Percentiles rank a stretch among this genome's conserved stretches.
phyloP scores from a whole-genome alignment of 1,140 invertebrate genomes.

The Streblospio benedicti region DNA sequence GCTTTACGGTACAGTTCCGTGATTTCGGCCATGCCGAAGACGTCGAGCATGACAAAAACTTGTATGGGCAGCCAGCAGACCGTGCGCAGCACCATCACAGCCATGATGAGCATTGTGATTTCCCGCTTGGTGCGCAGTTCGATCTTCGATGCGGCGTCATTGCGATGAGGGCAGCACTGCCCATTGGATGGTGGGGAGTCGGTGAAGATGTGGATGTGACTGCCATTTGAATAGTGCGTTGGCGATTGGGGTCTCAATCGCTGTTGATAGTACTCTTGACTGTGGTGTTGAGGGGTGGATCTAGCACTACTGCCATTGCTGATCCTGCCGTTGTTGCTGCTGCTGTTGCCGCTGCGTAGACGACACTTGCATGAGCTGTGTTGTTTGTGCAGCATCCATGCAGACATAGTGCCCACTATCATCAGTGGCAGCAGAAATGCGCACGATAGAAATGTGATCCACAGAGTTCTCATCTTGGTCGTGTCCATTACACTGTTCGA shows the following conservation, averaged over 20 bases:
- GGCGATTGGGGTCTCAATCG: too few species aligned
- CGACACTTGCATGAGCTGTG: background rate
- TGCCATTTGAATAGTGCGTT: background rate
- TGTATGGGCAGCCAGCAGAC: conserved; percentile 18
- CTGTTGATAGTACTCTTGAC: background rate
- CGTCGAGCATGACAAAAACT: conserved; percentile 11
- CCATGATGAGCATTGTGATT: conserved; percentile 14
- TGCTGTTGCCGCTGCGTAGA: background rate
- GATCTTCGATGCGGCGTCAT: background rate
- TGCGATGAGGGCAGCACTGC: background rate
- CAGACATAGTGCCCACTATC: conserved; percentile 11
- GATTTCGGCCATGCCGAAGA: conserved; percentile 11
- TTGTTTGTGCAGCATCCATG: conserved; percentile 9
- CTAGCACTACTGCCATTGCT: background rate
- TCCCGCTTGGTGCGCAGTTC: conserved; percentile 9
- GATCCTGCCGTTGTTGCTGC: background rate
- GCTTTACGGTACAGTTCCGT: conserved; percentile 7
- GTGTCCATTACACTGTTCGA: conserved; percentile 1
- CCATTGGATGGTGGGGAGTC: background rate
- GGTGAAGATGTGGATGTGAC: background rate
- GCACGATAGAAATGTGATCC: conserved; percentile 17
- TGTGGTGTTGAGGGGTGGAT: background rate
- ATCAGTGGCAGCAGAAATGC: conserved; percentile 16
- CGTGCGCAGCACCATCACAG: conserved; percentile 8
- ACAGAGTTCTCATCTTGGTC: conserved; percentile 13